phyloP scores from a whole-genome alignment of 2,797 vertebrate species.

The Botia almorhae region DNA sequence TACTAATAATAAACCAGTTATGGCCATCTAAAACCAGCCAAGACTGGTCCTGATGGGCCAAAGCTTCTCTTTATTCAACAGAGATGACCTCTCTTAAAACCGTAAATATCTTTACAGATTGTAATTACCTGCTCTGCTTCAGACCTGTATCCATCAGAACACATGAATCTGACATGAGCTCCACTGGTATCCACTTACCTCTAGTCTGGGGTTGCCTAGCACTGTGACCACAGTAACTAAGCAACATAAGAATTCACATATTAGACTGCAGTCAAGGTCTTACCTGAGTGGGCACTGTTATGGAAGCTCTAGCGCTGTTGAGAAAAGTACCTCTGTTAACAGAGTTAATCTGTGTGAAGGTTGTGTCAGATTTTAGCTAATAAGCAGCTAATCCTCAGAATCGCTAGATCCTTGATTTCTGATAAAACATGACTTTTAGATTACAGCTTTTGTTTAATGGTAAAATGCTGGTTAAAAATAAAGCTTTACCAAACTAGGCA shows the following conservation, averaged over 20 bases:
- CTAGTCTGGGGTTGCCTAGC: conserved; percentile 56
- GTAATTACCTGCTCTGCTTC: conserved; percentile 18
- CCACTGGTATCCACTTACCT: conserved; percentile 17
- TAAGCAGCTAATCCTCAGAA: neutral
- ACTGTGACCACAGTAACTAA: conserved; percentile 52
- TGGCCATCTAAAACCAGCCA: neutral
- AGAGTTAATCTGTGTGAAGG: conserved; percentile 21
- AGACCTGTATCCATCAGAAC: conserved; percentile 7
- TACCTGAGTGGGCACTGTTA: conserved; percentile 42
- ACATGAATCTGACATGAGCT: conserved; percentile 19
- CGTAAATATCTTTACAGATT: neutral
- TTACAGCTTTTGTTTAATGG: neutral
- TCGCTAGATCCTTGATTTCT: neutral
- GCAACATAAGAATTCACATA: conserved; percentile 54
- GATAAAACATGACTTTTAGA: neutral
- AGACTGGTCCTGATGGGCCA: neutral
- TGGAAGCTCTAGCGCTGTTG: conserved; percentile 8
- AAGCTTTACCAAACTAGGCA: neutral
- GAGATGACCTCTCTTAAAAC: neutral
- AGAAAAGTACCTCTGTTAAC: neutral
- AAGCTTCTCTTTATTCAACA: neutral
- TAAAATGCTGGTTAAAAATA: neutral
- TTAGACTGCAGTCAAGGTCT: conserved; percentile 44
- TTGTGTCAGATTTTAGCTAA: neutral
- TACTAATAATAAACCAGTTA: neutral